phyloP scores from a whole-genome alignment of 2,888 invertebrate species.

The Ormyrus labotus region DNA sequence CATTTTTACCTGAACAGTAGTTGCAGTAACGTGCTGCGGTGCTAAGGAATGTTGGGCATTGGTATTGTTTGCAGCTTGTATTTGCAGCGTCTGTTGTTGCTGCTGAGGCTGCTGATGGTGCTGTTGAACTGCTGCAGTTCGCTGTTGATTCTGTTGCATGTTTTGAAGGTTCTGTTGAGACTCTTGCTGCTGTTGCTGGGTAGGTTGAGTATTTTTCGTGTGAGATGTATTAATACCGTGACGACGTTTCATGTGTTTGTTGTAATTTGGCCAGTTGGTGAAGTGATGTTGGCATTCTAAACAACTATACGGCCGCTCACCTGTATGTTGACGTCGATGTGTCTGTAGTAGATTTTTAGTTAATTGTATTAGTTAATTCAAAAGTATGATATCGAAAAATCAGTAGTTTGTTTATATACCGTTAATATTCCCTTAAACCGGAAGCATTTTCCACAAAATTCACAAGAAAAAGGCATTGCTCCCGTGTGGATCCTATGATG shows the following conservation, averaged over 20 bases:
- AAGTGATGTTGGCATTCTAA: constrained; percentile 85
- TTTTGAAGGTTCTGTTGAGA: constrained; percentile 55
- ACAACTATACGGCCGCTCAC: constrained; percentile 85
- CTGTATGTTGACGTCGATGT: constrained; percentile 84
- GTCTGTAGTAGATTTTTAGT: constrained; percentile 72
- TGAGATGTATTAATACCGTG: constrained; percentile 81
- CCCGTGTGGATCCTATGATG: constrained; percentile 88
- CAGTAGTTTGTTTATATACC: constrained; percentile 69
- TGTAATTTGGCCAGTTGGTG: constrained; percentile 90
- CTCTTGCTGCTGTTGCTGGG: constrained; percentile 62
- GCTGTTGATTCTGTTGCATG: neutral
- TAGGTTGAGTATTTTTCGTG: constrained; percentile 67
- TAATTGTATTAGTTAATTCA: neutral
- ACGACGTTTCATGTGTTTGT: constrained; percentile 88
- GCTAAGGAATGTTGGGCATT: constrained; percentile 54
- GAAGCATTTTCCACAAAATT: constrained; percentile 86
- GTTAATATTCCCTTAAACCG: constrained; percentile 86
- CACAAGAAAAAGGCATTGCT: constrained; percentile 86
- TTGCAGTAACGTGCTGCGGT: constrained; percentile 55
- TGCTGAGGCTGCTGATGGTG: constrained; percentile 59
- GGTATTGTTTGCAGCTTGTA: constrained; percentile 22
- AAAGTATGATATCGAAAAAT: neutral
- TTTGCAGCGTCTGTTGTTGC: constrained; percentile 45
- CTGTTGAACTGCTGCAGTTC: neutral
- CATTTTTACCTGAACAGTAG: constrained; percentile 54